phyloP scores from a whole-genome alignment of 2,888 invertebrate species.

The Xylota sylvarum region DNA sequence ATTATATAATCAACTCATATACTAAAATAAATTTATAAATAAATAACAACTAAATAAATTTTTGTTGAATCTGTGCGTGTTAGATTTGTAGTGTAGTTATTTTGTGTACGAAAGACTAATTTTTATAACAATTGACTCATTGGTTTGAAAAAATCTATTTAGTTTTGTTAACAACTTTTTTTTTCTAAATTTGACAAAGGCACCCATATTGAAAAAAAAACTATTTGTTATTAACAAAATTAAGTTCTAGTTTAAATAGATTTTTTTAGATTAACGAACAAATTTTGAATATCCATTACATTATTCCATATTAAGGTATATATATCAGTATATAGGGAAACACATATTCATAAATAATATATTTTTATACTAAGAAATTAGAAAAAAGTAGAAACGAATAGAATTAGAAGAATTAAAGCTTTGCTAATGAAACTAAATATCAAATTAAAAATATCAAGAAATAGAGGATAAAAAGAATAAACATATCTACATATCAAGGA shows the following conservation, averaged over 20 bases:
- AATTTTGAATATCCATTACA: constrained; percentile 15
- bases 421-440: constrained; percentile 33
- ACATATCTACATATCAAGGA: constrained; percentile 55
- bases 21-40: background rate
- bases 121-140: constrained; percentile 8
- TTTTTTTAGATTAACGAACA: background rate
- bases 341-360: constrained; percentile 26
- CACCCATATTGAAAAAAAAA: background rate
- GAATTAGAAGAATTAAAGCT: constrained; percentile 31
- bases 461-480: constrained; percentile 22
- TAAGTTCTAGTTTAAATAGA: constrained; percentile 15
- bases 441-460: constrained; percentile 5
- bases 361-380: constrained; percentile 11
- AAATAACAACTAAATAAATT: background rate
- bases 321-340: constrained; percentile 17
- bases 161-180: constrained; percentile 20
- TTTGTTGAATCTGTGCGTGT: constrained; percentile 28
- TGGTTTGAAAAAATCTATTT: constrained; percentile 10
- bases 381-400: constrained; percentile 4
- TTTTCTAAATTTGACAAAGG: constrained; percentile 12
- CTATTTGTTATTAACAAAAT: constrained; percentile 33
- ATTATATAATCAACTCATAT: constrained; percentile 23
- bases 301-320: constrained; percentile 10
- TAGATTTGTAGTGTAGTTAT: constrained; percentile 32
- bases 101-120: constrained; percentile 14